Evolutionary conservation across 2,888 invertebrate genomes (phyloP).

Genomic region (Priocnemis perturbator): DNA sequence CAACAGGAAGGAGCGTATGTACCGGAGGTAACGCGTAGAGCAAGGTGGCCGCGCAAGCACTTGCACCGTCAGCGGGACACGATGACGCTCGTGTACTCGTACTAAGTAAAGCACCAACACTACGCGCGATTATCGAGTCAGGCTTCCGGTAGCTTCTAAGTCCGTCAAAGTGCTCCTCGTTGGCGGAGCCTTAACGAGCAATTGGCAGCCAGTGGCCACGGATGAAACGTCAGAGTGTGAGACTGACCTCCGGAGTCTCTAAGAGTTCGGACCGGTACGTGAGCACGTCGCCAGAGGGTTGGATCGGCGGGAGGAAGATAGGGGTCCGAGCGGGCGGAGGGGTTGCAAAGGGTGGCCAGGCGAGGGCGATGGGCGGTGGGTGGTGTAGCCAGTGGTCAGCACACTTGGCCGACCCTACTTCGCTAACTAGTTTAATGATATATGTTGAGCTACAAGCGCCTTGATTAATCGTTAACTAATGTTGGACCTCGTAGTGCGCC

Average conservation of each 20-base stretch:
- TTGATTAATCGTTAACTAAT: constrained; percentile 76
- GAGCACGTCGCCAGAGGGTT: constrained; percentile 68
- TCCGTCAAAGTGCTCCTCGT: constrained; percentile 46
- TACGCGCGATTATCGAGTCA: constrained; percentile 35
- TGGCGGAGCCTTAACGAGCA: constrained; percentile 65
- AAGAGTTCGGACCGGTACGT: constrained; percentile 73
- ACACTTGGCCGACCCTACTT: constrained; percentile 76
- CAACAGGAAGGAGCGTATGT: no score
- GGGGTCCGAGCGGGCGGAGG: constrained; percentile 57
- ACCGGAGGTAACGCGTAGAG: no score
- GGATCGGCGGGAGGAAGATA: constrained; percentile 56
- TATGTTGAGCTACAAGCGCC: constrained; percentile 76
- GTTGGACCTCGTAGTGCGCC: constrained; percentile 73
- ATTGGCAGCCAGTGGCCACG: constrained; percentile 60
- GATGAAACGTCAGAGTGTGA: constrained; percentile 55
- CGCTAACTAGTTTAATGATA: constrained; percentile 76
- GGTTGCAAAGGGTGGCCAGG: constrained; percentile 46
- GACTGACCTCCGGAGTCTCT: constrained; percentile 61
- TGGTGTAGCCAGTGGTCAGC: constrained; percentile 74
- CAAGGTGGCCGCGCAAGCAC: no score
- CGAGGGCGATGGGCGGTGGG: constrained; percentile 40
- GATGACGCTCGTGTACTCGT: neutral
- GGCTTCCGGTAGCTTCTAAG: constrained; percentile 17
- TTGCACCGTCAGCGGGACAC: no score
- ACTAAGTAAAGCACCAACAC: constrained; percentile 19